Conservation (phyloP, 2,797 vertebrate species). For the Danio tinwini region DNA sequence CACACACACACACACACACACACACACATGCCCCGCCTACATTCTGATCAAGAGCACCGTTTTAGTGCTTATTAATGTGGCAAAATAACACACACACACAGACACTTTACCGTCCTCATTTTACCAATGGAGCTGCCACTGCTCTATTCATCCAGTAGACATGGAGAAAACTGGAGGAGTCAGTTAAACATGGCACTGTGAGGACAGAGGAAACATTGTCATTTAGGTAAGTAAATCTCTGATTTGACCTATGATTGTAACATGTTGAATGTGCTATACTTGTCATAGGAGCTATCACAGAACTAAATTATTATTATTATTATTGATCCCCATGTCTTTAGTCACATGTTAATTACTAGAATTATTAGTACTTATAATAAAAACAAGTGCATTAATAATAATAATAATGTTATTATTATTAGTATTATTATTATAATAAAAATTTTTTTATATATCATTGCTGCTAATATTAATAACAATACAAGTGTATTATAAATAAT, state of each 20-base stretch:
- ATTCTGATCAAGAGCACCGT: constrained; percentile 54
- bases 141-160: constrained; percentile 15
- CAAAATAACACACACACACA: constrained; percentile 50
- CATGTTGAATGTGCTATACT: not conserved
- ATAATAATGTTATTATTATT: too few relatives aligned
- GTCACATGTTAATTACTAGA: too few relatives aligned
- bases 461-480: too few relatives aligned
- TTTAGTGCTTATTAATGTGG: constrained; percentile 67
- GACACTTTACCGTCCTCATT: constrained; percentile 26
- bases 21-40: constrained; percentile 42
- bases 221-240: constrained; percentile 48
- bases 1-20: constrained; percentile 21
- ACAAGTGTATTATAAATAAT: too few relatives aligned
- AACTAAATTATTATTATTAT: not conserved
- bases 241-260: constrained; percentile 1
- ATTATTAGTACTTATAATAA: too few relatives aligned
- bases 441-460: too few relatives aligned
- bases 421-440: too few relatives aligned
- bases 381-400: too few relatives aligned
- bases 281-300: not conserved
- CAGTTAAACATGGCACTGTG: not conserved
- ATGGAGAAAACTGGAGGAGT: constrained; percentile 29
- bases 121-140: not conserved
- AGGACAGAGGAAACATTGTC: not conserved
- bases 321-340: not conserved